Evolutionary conservation across 23 tunicate genomes (phyloP), one percentile per base, ranked within the genome.

Genomic region (Ciona savignyi): DNA sequence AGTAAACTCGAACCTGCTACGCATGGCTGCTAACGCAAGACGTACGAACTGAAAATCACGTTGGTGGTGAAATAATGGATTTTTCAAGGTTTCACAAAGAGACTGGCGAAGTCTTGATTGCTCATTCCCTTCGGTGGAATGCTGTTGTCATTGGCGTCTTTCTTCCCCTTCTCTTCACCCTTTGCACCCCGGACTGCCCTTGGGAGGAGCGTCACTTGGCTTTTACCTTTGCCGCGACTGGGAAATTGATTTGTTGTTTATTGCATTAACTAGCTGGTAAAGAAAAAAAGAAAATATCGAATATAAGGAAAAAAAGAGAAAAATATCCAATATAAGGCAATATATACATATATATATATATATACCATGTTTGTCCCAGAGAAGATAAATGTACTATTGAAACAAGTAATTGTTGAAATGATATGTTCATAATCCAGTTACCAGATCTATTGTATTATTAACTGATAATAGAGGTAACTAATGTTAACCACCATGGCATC

Each of bases 191-290:
- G 87, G 1, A 82, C 23, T 26, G 87, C 64, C 25, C 87, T 70
- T 2, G 87, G 87, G 2, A 88, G 4, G n/a, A 82, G 42, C n/a
- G 64, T 74, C 15, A 88, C 74, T 65, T 88, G 96, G 21, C 86
- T 88, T 51, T 86, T 68, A 24, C 87, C 96, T 22, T 82, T 67
- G 24, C 96, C 96, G 26, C 96, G 80, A 9, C 87, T 87, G 83
- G 11, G 51, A 76, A 69, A 4, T 11, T 69, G 34, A 29, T n/a
- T 35, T 4, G 64, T 42, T 20, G 24, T 22, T 42, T 9, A 0
- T 19, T 72, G 25, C 0, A 32, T 71, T 33, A 32, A 74, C 25
- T 33, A 74, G 22, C 4, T 2, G 23, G 19, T 49, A 11, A 11
- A 49, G 20, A 49, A 49, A 49, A 49, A 49, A 49, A 49, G 20